phyloP scores from a whole-genome alignment of 2,797 vertebrate species.

The Coregonus suidteri region DNA sequence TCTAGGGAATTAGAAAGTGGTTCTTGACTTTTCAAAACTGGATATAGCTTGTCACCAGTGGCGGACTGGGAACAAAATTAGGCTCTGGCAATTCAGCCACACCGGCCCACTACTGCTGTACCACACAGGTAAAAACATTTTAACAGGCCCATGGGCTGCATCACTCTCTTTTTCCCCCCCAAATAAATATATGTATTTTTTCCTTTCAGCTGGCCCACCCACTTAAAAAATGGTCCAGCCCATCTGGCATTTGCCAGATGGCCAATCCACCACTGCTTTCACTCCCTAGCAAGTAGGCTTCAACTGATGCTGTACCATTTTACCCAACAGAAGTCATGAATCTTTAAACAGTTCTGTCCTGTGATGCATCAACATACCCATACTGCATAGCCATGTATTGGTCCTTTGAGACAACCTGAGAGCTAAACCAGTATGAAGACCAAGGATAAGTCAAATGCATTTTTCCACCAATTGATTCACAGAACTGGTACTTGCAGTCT shows the following conservation, averaged over 20 bases:
- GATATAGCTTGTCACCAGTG: neutral
- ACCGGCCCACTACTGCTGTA: too few species aligned
- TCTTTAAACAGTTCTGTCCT: constrained; percentile 12
- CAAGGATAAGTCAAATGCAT: constrained; percentile 5
- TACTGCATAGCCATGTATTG: neutral
- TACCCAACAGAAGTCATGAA: constrained; percentile 4
- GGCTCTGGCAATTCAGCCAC: too few species aligned
- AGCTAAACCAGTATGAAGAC: neutral
- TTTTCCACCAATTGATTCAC: neutral
- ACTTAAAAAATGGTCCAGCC: too few species aligned
- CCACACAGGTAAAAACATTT: too few species aligned
- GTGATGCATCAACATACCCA: constrained; percentile 5
- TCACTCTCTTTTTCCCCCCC: too few species aligned
- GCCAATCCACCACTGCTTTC: neutral
- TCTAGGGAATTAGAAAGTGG: neutral
- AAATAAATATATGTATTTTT: too few species aligned
- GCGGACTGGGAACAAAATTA: too few species aligned
- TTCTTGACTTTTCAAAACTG: neutral
- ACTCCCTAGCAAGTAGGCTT: neutral
- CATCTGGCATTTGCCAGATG: too few species aligned
- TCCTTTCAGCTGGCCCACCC: too few species aligned
- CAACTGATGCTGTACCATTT: neutral
- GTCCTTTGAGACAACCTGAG: constrained; percentile 9
- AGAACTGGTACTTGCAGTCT: neutral
- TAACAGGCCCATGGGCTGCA: too few species aligned